Evolutionary conservation across 2,888 invertebrate genomes (phyloP).

Genomic region (Drosophila pseudotalamancana): DNA sequence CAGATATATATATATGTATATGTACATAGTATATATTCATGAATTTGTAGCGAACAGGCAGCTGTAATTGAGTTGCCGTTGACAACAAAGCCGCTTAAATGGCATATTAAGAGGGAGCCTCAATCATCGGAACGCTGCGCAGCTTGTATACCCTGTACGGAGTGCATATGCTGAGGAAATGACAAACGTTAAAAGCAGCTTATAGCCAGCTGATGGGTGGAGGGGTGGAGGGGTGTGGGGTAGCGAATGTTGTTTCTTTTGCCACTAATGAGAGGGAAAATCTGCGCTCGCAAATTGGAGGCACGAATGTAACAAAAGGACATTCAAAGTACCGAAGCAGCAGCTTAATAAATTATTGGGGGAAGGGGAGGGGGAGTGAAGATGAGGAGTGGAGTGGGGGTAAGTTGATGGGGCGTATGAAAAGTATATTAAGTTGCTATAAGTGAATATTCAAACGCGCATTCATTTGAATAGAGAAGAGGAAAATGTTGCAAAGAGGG

Average conservation of each 20-base stretch:
- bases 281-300: conserved; percentile 33
- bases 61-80: conserved; percentile 55
- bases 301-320: background rate
- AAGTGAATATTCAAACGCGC: too few species aligned
- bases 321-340: conserved; percentile 30
- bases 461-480: too few species aligned
- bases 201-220: conserved; percentile 20
- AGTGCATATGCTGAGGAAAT: conserved; percentile 53
- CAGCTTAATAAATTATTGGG: conserved; percentile 10
- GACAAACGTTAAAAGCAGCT: conserved; percentile 58
- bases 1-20: background rate
- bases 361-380: background rate
- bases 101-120: conserved; percentile 60
- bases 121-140: background rate
- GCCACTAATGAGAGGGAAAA: conserved; percentile 44
- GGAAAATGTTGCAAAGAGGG: too few species aligned
- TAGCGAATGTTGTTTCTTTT: conserved; percentile 6
- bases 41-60: too few species aligned
- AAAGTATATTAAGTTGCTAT: conserved; percentile 1
- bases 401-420: too few species aligned
- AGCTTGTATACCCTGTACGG: background rate
- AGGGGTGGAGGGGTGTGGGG: background rate
- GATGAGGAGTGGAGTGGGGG: background rate
- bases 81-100: conserved; percentile 74
- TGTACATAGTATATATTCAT: background rate